Evolutionary conservation across 2,888 invertebrate genomes (phyloP), one percentile per base, ranked within the genome.

Genomic region (Catotricha subobsoleta): DNA sequence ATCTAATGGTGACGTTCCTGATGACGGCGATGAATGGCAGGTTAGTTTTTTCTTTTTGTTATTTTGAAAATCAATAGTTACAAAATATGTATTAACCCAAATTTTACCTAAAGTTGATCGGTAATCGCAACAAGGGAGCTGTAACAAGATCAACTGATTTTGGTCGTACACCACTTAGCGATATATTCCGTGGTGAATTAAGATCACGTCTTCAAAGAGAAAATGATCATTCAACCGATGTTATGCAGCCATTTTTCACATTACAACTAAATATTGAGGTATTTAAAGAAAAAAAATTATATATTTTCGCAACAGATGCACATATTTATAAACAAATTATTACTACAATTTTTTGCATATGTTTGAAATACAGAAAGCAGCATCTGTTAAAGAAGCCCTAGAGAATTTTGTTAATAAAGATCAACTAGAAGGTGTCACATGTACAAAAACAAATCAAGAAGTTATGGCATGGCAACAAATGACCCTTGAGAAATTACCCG

Each of bases 171-270:
- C 92, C 94, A 0, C 71, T 95, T 13, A 86, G 88, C 30, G 84
- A 88, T 54, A 87, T 95, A 47, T 94, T 95, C 67, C 80, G 88
- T 48, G 95, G 95, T 35, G 81, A 88, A 55, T 71, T 91, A 47
- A 75, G 90, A 45, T 83, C 88, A 33, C 75, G 83, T 10, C 71
- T 94, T 45, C 78, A 78, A 49, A 70, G 83, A 44, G 76, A 77
- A 54, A 61, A 64, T 10, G 63, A 64, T 50, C 59, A 65, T 50
- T 76, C 82, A 49, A 88, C 91, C 0, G 90, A 90, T 56, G 88
- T 84, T 49, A 80, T 94, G 47, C 88, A 94, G 60, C 94, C 94
- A 1, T 95, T 95, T 67, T 92, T 92, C 60, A 91, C 92, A 1
- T 68, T 95, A 46, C 92, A 90, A 59, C 71, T 95, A 23, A 91